These are phyloP conservation scores for Porites australiensis DNA, from an alignment of 64 coral and sea anemone species.

Conservation along the genomic window DNA sequence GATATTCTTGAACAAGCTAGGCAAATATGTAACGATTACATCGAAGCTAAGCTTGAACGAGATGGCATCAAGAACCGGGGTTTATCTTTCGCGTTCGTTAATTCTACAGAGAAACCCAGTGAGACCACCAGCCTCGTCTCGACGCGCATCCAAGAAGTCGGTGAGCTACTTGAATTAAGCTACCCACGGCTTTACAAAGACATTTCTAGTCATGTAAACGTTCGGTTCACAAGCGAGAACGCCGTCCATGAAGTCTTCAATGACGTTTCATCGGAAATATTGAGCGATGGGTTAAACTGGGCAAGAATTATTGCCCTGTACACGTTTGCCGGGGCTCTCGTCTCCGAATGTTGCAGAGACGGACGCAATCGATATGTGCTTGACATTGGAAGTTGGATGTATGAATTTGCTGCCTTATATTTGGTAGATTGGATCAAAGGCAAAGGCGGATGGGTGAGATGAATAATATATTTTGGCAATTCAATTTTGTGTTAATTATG, in stretches of 20 bases:
- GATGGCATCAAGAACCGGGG: conserved; percentile 68
- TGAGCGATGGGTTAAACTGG: conserved; percentile 91
- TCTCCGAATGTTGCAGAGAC: conserved; percentile 82
- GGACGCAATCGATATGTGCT: conserved; percentile 82
- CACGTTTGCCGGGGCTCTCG: conserved; percentile 79
- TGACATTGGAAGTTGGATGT: conserved; percentile 92
- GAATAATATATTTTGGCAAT: background rate
- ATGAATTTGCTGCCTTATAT: conserved; percentile 84
- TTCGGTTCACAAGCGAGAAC: conserved; percentile 80
- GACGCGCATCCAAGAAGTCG: conserved; percentile 79
- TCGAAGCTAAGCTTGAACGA: conserved; percentile 83
- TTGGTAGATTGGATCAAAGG: conserved; percentile 88
- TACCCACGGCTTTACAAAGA: conserved; percentile 84
- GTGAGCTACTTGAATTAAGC: conserved; percentile 75
- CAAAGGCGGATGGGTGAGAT: conserved; percentile 86
- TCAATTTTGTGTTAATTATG: background rate
- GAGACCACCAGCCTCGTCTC: conserved; percentile 61
- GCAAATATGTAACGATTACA: conserved; percentile 73
- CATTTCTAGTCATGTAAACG: conserved; percentile 81
- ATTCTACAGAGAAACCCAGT: conserved; percentile 7
- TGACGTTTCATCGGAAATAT: conserved; percentile 84
- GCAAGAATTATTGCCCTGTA: conserved; percentile 79
- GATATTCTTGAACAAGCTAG: conserved; percentile 82
- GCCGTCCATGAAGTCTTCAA: conserved; percentile 87
- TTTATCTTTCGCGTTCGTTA: conserved; percentile 23